These are phyloP conservation scores for Thymelicus acteon DNA, from an alignment of 2,888 invertebrate species.

Conservation along the genomic window DNA sequence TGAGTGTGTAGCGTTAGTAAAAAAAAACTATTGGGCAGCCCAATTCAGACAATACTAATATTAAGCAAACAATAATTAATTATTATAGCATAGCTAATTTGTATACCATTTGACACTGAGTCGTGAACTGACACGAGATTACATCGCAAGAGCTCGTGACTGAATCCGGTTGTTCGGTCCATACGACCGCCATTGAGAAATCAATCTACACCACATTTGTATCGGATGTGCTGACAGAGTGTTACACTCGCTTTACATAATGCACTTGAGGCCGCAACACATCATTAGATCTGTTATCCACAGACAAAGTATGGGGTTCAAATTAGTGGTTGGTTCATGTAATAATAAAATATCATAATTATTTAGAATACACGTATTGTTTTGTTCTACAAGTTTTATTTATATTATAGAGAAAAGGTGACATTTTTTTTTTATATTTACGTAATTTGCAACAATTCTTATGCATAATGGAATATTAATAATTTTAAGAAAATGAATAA, in stretches of 20 bases:
- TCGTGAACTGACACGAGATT: constrained; percentile 45
- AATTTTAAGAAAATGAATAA: too few species aligned
- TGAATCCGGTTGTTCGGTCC: constrained; percentile 44
- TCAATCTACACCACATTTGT: constrained; percentile 48
- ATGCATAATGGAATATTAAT: too few species aligned
- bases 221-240: constrained; percentile 15
- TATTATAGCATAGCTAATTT: background rate
- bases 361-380: too few species aligned
- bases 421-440: background rate
- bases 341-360: too few species aligned
- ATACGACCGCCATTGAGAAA: constrained; percentile 52
- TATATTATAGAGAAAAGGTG: too few species aligned
- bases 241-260: constrained; percentile 4
- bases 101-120: constrained; percentile 5
- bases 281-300: background rate
- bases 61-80: background rate
- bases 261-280: background rate
- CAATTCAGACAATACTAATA: too few species aligned
- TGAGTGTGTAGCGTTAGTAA: too few species aligned
- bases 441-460: background rate
- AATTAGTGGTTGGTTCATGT: too few species aligned
- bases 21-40: too few species aligned
- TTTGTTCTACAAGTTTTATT: too few species aligned
- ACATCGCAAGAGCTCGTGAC: constrained; percentile 60
- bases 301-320: background rate